Percentiles rank a stretch among this genome's conserved stretches.
These are phyloP conservation scores for Agelaius phoeniceus DNA, from an alignment of 2,113 vertebrate species.

Conservation along the genomic window DNA sequence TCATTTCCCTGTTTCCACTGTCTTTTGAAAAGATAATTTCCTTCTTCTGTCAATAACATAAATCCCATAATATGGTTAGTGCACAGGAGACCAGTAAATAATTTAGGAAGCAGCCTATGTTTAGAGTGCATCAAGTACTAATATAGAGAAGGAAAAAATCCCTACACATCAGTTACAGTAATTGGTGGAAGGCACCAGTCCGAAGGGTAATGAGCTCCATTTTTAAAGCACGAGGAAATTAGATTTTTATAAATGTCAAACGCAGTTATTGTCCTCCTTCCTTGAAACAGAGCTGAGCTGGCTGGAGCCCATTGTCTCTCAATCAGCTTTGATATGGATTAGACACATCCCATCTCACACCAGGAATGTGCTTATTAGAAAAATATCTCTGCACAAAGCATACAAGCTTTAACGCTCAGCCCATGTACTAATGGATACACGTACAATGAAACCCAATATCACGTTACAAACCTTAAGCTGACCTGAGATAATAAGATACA, in stretches of 20 bases:
- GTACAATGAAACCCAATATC: slow-evolving; percentile 32
- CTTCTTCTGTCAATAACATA: slow-evolving; percentile 26
- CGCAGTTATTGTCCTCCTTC: slow-evolving; percentile 71
- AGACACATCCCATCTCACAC: slow-evolving; percentile 72
- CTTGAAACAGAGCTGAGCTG: slow-evolving; percentile 73
- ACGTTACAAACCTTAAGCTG: slow-evolving; percentile 6
- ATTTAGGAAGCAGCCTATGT: slow-evolving; percentile 31
- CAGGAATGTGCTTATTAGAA: slow-evolving; percentile 76
- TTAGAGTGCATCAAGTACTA: slow-evolving; percentile 46
- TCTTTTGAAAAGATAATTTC: neutral
- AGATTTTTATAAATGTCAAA: slow-evolving; percentile 77
- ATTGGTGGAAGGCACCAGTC: slow-evolving; percentile 43
- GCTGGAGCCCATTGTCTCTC: slow-evolving; percentile 71
- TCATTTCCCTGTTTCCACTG: neutral
- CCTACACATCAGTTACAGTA: neutral
- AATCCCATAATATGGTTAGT: slow-evolving; percentile 8
- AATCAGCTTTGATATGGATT: slow-evolving; percentile 75
- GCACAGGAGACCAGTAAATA: slow-evolving; percentile 44
- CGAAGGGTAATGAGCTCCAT: slow-evolving; percentile 58
- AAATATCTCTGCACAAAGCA: slow-evolving; percentile 49
- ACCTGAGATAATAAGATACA: neutral
- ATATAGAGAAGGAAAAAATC: slow-evolving; percentile 21
- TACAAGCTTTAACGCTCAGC: slow-evolving; percentile 56
- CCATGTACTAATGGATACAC: slow-evolving; percentile 23
- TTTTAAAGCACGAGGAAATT: slow-evolving; percentile 69